Percentiles rank a stretch among this genome's conserved stretches.
Evolutionary conservation across 2,888 invertebrate genomes (phyloP).

Genomic region (Crossocerus cetratus): DNA sequence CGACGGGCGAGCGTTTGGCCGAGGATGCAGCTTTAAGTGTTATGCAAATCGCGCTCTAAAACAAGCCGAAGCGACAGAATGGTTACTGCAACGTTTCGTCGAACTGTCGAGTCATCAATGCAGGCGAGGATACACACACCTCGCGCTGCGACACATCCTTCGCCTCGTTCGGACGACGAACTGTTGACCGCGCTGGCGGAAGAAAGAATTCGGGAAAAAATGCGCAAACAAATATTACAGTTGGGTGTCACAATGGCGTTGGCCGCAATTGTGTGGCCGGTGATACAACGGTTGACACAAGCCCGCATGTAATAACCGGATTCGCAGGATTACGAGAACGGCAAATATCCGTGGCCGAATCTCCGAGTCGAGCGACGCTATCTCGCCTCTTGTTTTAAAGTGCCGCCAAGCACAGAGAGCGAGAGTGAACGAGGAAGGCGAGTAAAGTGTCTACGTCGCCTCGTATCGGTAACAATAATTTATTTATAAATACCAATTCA

Average conservation of each 20-base stretch:
- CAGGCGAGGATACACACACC: too few relatives aligned
- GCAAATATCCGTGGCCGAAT: too few relatives aligned
- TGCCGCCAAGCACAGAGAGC: too few relatives aligned
- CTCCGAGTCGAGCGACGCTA: too few relatives aligned
- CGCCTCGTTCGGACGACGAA: background rate
- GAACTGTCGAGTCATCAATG: slow-evolving; percentile 12
- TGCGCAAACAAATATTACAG: slow-evolving; percentile 10
- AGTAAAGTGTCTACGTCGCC: background rate
- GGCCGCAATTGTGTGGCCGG: background rate
- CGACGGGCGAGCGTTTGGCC: too few relatives aligned
- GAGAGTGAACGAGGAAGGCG: too few relatives aligned
- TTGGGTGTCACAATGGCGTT: slow-evolving; percentile 5
- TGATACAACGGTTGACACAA: background rate
- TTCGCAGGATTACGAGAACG: background rate
- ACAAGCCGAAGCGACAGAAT: background rate
- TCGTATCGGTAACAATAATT: slow-evolving; percentile 62
- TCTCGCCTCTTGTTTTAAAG: too few relatives aligned
- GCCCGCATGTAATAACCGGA: background rate
- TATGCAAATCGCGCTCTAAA: background rate
- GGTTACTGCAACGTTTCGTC: slow-evolving; percentile 8
- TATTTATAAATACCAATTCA: slow-evolving; percentile 67
- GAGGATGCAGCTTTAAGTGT: slow-evolving; percentile 2
- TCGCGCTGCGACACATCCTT: too few relatives aligned
- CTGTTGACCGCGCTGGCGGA: background rate
- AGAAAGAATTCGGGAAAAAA: background rate